phyloP scores from a whole-genome alignment of 1,140 invertebrate species.

The Bathynomus jamesi region DNA sequence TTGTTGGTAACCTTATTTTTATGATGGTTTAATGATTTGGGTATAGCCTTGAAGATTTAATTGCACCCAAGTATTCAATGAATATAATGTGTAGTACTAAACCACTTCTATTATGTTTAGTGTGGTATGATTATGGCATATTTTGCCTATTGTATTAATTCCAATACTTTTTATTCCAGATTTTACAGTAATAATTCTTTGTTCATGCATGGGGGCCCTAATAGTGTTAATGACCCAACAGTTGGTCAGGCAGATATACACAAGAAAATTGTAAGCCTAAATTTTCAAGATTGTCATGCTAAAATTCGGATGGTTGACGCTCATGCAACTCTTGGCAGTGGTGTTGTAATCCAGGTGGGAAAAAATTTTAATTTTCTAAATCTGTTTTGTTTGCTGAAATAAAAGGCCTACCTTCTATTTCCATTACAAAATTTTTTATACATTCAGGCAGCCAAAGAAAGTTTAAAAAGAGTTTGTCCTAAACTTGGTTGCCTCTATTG shows the following conservation, averaged over 20 bases:
- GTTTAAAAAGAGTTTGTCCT: no score
- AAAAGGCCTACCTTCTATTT: no score
- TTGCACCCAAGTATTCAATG: no score
- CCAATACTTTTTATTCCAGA: conserved; percentile 50
- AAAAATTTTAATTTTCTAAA: background rate
- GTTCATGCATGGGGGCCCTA: conserved; percentile 87
- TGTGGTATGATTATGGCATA: no score
- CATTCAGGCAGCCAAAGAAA: background rate
- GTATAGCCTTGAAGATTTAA: no score
- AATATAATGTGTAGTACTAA: no score
- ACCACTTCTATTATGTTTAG: no score
- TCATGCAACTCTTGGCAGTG: conserved; percentile 82
- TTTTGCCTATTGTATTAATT: no score
- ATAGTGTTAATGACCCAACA: conserved; percentile 71
- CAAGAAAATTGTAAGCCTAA: conserved; percentile 86
- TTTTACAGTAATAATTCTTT: conserved; percentile 93
- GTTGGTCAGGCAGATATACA: conserved; percentile 91
- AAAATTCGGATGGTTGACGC: conserved; percentile 73
- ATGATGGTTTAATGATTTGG: no score
- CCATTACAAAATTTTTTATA: conserved; percentile 1
- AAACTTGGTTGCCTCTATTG: no score
- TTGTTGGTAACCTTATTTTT: no score
- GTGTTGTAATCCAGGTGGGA: conserved; percentile 82
- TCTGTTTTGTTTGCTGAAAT: background rate
- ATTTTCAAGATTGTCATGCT: conserved; percentile 92